phyloP scores from a whole-genome alignment of 2,797 vertebrate species.

The Premnoplex brunnescens region DNA sequence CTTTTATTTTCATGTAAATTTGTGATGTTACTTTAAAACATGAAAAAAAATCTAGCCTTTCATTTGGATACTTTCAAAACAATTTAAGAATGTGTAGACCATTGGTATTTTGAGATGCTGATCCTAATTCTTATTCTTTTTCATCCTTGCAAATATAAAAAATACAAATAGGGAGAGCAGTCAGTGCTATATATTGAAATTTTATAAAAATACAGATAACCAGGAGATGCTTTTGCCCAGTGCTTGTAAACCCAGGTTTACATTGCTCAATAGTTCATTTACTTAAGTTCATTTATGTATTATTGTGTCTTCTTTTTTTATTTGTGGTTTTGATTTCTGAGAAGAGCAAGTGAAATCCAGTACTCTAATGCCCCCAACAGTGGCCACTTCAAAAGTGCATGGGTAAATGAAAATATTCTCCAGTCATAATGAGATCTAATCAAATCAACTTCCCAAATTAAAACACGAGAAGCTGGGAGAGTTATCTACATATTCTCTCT shows the following conservation, averaged over 20 bases:
- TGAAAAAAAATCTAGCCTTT: not conserved
- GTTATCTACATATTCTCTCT: not conserved
- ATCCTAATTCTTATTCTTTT: not conserved
- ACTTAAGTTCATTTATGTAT: not conserved
- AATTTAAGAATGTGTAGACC: rapidly evolving
- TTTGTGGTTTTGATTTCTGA: not conserved
- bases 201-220: not conserved
- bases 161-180: not conserved
- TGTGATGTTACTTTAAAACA: not conserved
- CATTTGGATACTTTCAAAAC: not conserved
- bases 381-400: not conserved
- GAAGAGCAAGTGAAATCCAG: not conserved
- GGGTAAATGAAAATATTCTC: not conserved
- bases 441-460: not conserved
- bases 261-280: not conserved
- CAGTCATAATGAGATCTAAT: not conserved
- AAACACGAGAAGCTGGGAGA: not conserved
- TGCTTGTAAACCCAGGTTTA: not conserved
- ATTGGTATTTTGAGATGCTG: not conserved
- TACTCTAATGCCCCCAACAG: rapidly evolving
- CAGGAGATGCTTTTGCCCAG: not conserved
- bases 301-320: not conserved
- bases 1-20: not conserved
- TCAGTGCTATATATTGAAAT: not conserved
- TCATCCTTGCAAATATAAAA: not conserved